These are phyloP conservation scores for Gavia stellata DNA, from an alignment of 2,113 vertebrate genomes.

Conservation along the genomic window DNA sequence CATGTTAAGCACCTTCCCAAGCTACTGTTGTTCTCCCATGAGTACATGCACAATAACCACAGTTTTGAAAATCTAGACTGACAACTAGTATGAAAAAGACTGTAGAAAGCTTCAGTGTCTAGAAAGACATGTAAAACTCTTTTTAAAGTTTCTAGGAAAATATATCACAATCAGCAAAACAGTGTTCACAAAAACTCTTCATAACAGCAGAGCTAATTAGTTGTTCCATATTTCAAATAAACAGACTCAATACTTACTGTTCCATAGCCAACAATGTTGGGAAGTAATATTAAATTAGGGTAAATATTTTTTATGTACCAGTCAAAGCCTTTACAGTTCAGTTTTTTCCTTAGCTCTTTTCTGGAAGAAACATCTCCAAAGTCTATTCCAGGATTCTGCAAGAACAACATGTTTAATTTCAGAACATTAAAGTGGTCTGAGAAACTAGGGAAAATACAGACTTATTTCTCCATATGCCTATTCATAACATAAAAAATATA, in stretches of 20 bases:
- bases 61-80: not conserved
- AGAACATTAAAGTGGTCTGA: not conserved
- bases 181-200: not conserved
- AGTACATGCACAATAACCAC: not conserved
- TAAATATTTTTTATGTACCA: constrained; percentile 64
- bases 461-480: not conserved
- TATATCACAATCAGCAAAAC: not conserved
- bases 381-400: constrained; percentile 45
- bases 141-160: not conserved
- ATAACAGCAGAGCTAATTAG: not conserved
- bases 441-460: not conserved
- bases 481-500: not conserved
- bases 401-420: not conserved
- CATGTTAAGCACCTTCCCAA: not conserved
- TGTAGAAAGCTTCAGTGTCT: not conserved
- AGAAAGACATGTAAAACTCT: not conserved
- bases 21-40: not conserved
- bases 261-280: constrained; percentile 8
- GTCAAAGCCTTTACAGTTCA: constrained; percentile 62
- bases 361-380: constrained; percentile 59
- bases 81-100: not conserved
- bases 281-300: constrained; percentile 4
- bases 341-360: constrained; percentile 23
- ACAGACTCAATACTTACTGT: not conserved
- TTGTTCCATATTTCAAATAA: not conserved